phyloP scores from a whole-genome alignment of 2,888 invertebrate genomes.

The Erpobdella octoculata region DNA sequence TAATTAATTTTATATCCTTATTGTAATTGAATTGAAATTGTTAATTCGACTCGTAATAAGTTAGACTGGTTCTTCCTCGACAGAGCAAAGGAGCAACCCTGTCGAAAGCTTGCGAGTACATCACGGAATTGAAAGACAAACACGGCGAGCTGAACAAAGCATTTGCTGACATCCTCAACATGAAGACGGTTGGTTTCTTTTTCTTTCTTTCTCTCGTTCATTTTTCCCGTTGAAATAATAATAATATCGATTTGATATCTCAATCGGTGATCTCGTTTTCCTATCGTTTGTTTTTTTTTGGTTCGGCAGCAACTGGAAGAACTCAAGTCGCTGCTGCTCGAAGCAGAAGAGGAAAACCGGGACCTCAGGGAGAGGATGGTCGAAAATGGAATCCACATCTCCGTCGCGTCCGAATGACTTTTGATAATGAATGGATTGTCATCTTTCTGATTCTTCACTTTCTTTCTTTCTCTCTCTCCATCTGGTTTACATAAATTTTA shows the following conservation, averaged over 20 bases:
- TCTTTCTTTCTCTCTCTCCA: too few relatives aligned
- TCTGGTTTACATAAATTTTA: too few relatives aligned
- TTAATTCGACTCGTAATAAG: too few relatives aligned
- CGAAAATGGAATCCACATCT: background rate
- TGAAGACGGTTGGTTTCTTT: background rate
- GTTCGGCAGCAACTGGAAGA: background rate
- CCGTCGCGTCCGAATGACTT: too few relatives aligned
- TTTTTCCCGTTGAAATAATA: too few relatives aligned
- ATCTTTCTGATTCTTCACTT: too few relatives aligned
- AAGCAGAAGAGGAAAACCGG: background rate
- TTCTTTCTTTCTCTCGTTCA: too few relatives aligned
- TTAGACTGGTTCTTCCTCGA: too few relatives aligned
- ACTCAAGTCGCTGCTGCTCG: background rate
- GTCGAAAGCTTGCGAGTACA: slow-evolving; percentile 90
- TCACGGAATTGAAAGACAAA: slow-evolving; percentile 70
- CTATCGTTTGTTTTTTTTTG: background rate
- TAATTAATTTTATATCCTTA: background rate
- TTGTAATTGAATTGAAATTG: too few relatives aligned
- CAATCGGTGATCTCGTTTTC: background rate
- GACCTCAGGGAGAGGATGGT: background rate
- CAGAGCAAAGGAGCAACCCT: slow-evolving; percentile 90
- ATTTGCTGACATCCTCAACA: slow-evolving; percentile 56
- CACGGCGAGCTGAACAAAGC: slow-evolving; percentile 66
- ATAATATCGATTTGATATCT: background rate
- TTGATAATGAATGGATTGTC: too few relatives aligned